These are phyloP conservation scores for Tetrao urogallus DNA, from an alignment of 2,113 vertebrate species.

Conservation along the genomic window DNA sequence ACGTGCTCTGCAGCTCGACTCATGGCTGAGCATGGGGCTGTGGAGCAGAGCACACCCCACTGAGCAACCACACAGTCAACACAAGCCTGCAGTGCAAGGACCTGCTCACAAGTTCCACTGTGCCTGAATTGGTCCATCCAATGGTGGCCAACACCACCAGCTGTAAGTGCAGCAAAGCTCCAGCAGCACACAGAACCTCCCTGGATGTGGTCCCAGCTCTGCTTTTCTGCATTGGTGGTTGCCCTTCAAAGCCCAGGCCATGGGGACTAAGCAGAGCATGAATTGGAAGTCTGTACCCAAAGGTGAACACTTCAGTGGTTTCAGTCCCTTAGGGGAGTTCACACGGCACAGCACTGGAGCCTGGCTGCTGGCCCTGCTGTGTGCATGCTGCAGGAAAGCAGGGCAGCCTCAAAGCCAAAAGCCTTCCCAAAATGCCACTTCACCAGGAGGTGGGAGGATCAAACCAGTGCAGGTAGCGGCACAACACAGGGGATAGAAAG, in stretches of 20 bases:
- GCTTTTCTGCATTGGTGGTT: not conserved
- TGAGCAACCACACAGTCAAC: not conserved
- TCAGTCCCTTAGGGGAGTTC: not conserved
- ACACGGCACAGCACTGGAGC: not conserved
- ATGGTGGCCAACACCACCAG: not conserved
- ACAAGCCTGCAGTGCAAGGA: rapidly evolving
- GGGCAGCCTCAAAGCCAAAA: not conserved
- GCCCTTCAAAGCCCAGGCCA: not conserved
- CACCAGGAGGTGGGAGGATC: not conserved
- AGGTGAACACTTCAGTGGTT: not conserved
- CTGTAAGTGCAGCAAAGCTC: not conserved
- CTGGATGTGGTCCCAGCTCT: not conserved
- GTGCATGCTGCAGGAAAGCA: not conserved
- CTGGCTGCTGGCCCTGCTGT: not conserved
- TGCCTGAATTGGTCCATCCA: not conserved
- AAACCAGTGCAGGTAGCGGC: not conserved
- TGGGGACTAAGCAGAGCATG: not conserved
- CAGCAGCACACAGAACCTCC: not conserved
- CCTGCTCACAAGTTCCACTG: rapidly evolving
- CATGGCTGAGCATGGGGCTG: not conserved
- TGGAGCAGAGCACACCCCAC: not conserved
- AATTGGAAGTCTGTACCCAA: not conserved
- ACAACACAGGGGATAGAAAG: not conserved
- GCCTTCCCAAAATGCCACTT: not conserved
- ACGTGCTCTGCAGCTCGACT: not conserved